A percentile compares a stretch with the other conserved stretches of the same genome.
These are phyloP conservation scores for Miltochrista miniata DNA, from an alignment of 2,888 invertebrate species.

Conservation along the genomic window DNA sequence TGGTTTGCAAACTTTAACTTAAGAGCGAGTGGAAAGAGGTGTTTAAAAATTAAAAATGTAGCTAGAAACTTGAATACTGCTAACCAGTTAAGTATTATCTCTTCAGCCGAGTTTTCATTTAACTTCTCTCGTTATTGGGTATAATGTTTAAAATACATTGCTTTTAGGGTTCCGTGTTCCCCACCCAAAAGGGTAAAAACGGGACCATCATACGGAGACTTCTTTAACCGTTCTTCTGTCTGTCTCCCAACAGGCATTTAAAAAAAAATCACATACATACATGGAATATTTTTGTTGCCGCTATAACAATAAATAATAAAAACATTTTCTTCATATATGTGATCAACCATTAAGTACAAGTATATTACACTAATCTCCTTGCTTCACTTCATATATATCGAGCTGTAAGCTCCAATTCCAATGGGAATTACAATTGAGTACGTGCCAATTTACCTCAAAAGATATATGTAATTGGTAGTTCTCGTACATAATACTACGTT, in stretches of 20 bases:
- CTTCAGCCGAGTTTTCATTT: slow-evolving; percentile 10
- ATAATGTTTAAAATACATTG: slow-evolving; percentile 9
- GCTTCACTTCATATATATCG: not conserved
- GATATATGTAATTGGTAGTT: slow-evolving; percentile 13
- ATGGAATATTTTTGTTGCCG: too few relatives aligned
- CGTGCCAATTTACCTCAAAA: slow-evolving; percentile 10
- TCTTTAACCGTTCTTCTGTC: too few relatives aligned
- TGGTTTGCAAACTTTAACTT: slow-evolving; percentile 11
- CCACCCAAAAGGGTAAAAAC: too few relatives aligned
- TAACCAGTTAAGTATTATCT: slow-evolving; percentile 17
- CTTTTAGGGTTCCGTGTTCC: too few relatives aligned
- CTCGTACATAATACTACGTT: slow-evolving; percentile 13
- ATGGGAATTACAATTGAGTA: slow-evolving; percentile 16
- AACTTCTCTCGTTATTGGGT: slow-evolving; percentile 24
- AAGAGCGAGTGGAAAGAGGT: slow-evolving; percentile 3
- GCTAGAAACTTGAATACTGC: slow-evolving; percentile 2
- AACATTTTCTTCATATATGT: not conserved
- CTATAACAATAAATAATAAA: too few relatives aligned
- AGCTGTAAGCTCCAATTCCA: slow-evolving; percentile 4
- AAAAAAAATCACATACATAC: too few relatives aligned
- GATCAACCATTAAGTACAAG: too few relatives aligned
- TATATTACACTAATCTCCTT: not conserved
- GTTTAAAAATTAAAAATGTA: not conserved
- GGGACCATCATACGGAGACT: too few relatives aligned
- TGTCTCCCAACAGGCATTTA: too few relatives aligned